Base-by-base conservation (phyloP, 2,797 vertebrate species). In the Notamacropus eugenii region DNA sequence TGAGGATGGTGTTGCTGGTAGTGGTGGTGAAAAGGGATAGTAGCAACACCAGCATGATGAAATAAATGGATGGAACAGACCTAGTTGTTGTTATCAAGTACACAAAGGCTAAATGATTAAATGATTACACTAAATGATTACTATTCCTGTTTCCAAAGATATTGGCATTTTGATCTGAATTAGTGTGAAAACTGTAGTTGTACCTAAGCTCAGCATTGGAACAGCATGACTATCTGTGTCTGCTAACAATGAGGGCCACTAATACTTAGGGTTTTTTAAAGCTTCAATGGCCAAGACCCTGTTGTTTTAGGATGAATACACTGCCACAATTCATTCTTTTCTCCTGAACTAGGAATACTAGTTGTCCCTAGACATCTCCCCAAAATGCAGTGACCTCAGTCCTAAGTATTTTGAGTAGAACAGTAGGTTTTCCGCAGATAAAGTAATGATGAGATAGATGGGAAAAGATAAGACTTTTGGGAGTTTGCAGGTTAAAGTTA, bases 131-230 rank as follows among this genome's bases (percentile, higher is more conserved):
- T 82, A 92, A 91, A 94, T 93, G 34, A 24, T 90, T 94, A 40
- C 0, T 0, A 94, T 92, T 92, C 94, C 82, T 92, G 34, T 90
- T 91, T 92, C 92, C 92, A 87, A 46, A 67, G 74, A 29, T 94
- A 87, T 46, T 90, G 82, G n/a, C 52, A 91, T 82, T 94, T 94
- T 96, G 92, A 55, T n/a, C 50, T 92, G 92, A 90, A 46, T 94
- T 46, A 96, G 27, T 90, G 56, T 58, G 93, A 96, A 67, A n/a
- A 92, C 92, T 31, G 56, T 31, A 59, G 91, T 82, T 96, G 29
- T 95, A 82, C 94, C 54, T 54, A 96, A 95, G 91, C 55, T 94
- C 29, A 90, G 93, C 31, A 93, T 90, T 34, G 58, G 91, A 92
- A 56, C 2, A 93, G 55, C 31, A 58, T 50, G 29, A 59, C 50